Percentiles rank a stretch among this genome's conserved stretches.
Evolutionary conservation across 2,797 vertebrate species (phyloP).

Genomic region (Bradypodion pumilum): DNA sequence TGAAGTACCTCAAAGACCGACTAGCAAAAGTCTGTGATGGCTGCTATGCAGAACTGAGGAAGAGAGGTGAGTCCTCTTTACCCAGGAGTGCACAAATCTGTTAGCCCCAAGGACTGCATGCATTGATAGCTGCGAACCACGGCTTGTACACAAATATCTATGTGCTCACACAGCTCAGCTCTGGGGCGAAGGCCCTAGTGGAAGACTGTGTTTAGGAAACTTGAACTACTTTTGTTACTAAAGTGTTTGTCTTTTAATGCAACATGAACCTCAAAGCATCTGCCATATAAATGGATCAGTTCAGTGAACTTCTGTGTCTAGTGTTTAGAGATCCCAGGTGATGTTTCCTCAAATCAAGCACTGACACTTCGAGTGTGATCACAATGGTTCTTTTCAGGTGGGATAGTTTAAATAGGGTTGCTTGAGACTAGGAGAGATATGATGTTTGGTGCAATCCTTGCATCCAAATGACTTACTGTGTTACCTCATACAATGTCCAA

Average conservation of each 20-base stretch:
- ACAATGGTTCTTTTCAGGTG: too few relatives aligned
- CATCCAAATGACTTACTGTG: too few relatives aligned
- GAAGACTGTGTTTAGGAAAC: background rate
- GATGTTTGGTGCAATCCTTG: too few relatives aligned
- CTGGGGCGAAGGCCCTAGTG: too few relatives aligned
- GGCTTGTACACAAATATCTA: background rate
- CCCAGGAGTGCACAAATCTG: background rate
- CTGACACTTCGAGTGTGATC: too few relatives aligned
- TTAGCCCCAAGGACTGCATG: fast-evolving
- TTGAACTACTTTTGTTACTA: background rate
- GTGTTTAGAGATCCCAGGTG: background rate
- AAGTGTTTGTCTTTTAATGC: background rate
- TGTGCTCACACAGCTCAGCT: background rate
- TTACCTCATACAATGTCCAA: too few relatives aligned
- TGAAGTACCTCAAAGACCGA: conserved; percentile 95
- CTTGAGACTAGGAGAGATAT: too few relatives aligned
- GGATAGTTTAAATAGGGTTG: too few relatives aligned
- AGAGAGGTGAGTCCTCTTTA: conserved; percentile 77
- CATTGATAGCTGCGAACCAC: background rate
- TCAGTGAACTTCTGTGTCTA: background rate
- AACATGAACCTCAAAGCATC: background rate
- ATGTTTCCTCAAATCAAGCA: too few relatives aligned
- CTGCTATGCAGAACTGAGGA: conserved; percentile 89
- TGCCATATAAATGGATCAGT: background rate
- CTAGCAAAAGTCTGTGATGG: conserved; percentile 94